A percentile compares a stretch with the other conserved stretches of the same genome.
Evolutionary conservation across 2,113 vertebrate species (phyloP).

Genomic region (Eurypyga helias): DNA sequence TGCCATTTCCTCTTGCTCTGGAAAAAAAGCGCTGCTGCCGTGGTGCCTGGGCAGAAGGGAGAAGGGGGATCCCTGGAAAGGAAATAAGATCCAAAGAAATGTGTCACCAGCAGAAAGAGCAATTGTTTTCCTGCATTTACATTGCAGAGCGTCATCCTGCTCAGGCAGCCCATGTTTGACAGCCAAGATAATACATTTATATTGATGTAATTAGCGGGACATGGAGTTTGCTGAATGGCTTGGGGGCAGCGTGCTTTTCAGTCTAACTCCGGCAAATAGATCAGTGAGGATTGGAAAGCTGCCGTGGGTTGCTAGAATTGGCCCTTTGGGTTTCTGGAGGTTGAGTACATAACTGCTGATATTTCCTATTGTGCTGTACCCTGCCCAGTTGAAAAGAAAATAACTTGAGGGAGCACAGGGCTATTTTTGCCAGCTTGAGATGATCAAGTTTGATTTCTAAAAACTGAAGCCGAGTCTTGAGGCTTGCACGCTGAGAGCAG

Average conservation of each 20-base stretch:
- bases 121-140: constrained; percentile 37
- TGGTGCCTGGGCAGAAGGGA: not conserved
- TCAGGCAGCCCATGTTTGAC: constrained; percentile 8
- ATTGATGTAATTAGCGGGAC: constrained; percentile 63
- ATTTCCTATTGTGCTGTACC: constrained; percentile 22
- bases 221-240: constrained; percentile 46
- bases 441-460: constrained; percentile 51
- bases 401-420: constrained; percentile 29
- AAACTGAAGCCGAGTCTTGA: not conserved
- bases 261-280: constrained; percentile 26
- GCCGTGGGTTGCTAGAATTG: constrained; percentile 1
- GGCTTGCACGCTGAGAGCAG: not conserved
- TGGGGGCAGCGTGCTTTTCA: constrained; percentile 36
- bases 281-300: constrained; percentile 16
- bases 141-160: not conserved
- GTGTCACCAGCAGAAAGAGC: constrained; percentile 47
- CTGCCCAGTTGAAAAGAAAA: constrained; percentile 40
- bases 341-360: constrained; percentile 43
- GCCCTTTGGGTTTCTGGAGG: constrained; percentile 49
- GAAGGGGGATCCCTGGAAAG: constrained; percentile 11
- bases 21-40: not conserved
- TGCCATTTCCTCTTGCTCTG: not conserved
- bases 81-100: constrained; percentile 26
- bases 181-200: constrained; percentile 60
- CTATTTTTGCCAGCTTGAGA: constrained; percentile 53